phyloP scores from a whole-genome alignment of 1,140 invertebrate genomes.

The Drosophila arawakana region DNA sequence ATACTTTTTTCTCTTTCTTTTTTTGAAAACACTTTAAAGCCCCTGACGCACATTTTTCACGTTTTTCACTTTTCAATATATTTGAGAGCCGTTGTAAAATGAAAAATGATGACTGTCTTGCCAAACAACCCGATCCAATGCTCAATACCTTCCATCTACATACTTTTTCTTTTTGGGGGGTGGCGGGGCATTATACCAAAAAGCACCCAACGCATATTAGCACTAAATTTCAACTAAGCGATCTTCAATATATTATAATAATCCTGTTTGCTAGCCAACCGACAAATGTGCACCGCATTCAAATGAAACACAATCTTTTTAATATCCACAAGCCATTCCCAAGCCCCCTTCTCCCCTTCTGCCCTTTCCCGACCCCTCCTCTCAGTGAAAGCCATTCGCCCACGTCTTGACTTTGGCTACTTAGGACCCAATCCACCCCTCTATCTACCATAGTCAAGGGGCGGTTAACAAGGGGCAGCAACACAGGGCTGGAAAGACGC shows the following conservation, averaged over 20 bases:
- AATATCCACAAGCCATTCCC: slow-evolving; percentile 51
- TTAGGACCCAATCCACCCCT: slow-evolving; percentile 9
- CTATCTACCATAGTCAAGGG: slow-evolving; percentile 31
- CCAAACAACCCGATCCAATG: background rate
- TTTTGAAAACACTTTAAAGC: slow-evolving; percentile 50
- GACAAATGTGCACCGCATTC: slow-evolving; percentile 66
- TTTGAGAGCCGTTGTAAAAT: slow-evolving; percentile 24
- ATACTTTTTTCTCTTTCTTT: slow-evolving; percentile 10
- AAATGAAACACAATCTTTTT: slow-evolving; percentile 78
- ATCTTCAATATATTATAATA: slow-evolving; percentile 80
- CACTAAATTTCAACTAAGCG: slow-evolving; percentile 78
- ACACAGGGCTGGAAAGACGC: slow-evolving; percentile 55
- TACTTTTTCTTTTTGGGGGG: too few species aligned
- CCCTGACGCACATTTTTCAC: slow-evolving; percentile 70
- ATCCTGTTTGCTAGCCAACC: slow-evolving; percentile 57
- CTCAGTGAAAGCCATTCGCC: slow-evolving; percentile 26
- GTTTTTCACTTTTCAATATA: slow-evolving; percentile 69
- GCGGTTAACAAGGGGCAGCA: slow-evolving; percentile 10
- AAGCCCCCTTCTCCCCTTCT: slow-evolving; percentile 16
- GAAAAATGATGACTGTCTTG: slow-evolving; percentile 24
- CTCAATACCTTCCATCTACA: background rate
- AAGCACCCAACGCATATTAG: slow-evolving; percentile 44
- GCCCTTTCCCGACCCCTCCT: background rate
- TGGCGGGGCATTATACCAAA: too few species aligned
- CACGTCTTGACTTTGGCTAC: slow-evolving; percentile 52